Evolutionary conservation across 2,888 invertebrate genomes (phyloP), one percentile per base, ranked within the genome.

Genomic region (Ceramica pisi): DNA sequence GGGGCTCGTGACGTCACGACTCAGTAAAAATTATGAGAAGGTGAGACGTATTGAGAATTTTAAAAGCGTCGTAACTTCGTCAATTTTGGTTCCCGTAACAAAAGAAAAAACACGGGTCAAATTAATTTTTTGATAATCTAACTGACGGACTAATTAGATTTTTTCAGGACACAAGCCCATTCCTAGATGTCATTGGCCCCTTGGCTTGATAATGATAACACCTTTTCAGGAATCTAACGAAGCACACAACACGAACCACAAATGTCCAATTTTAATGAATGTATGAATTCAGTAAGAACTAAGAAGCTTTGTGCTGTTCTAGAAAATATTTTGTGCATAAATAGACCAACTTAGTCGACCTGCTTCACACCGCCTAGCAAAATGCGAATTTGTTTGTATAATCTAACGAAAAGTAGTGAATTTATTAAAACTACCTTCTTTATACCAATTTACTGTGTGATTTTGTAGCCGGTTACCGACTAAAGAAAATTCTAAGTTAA

Each of bases 381-480:
- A 78, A 61, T 56, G 21, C 41, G 35, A 56, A 55, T 56, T 61
- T 48, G 14, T 60, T 59, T 69, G 70, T 77, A 59, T 53, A 59
- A 57, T 77, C 50, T 50, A 59, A 50, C 19, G 21, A 48, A 60
- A 60, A 60, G 46, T 51, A 46, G 69, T 16, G 44, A 72, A 79
- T 75, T 71, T 72, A 80, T 79, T 79, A 55, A 64, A 75, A 80
- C 60, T 64, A 79, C 75, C 35, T 60, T 59, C 48, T 60, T 51
- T 65, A 74, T 38, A 46, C 61, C 21, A 74, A 71, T 44, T 56
- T 62, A 76, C 50, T 38, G 53, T 59, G 31, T 53, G 60, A 75
- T 23, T 74, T 60, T 56, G 55, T 38, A 38, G 60, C 64, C 35
- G 23, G 53, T 61, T 80, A 53, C 64, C 14, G 41, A 41, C 41